A percentile compares a stretch with the other conserved stretches of the same genome.
phyloP scores from a whole-genome alignment of 2,888 invertebrate genomes.

The Netelia fuscicornis region DNA sequence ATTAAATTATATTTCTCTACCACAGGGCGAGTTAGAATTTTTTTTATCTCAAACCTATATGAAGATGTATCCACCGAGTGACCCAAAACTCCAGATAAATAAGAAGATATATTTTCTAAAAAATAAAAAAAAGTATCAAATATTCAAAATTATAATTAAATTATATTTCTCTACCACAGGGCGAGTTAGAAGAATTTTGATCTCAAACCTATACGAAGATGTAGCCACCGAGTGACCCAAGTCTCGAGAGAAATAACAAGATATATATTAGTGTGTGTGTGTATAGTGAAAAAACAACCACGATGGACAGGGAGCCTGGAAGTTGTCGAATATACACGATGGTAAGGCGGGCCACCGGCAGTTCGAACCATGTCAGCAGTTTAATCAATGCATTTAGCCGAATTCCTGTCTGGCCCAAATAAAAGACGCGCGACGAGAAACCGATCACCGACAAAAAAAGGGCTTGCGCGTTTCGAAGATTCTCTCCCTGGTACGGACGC shows the following conservation, averaged over 20 bases:
- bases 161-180: neutral
- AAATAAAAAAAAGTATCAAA: too few relatives aligned
- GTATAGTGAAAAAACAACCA: constrained; percentile 40
- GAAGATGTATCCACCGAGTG: constrained; percentile 26
- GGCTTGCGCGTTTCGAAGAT: constrained; percentile 69
- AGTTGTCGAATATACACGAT: constrained; percentile 78
- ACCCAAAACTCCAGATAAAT: constrained; percentile 19
- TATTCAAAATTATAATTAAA: too few relatives aligned
- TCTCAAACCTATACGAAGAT: constrained; percentile 15
- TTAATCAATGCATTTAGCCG: constrained; percentile 85
- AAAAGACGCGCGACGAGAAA: constrained; percentile 80
- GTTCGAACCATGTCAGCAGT: constrained; percentile 82
- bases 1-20: too few relatives aligned
- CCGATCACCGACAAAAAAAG: constrained; percentile 78
- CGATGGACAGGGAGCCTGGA: constrained; percentile 71
- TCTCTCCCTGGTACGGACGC: constrained; percentile 34
- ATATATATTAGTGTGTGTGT: constrained; percentile 1
- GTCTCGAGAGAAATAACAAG: constrained; percentile 17
- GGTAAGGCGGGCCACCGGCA: constrained; percentile 81
- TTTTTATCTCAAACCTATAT: neutral
- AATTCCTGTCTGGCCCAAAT: constrained; percentile 85
- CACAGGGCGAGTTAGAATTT: neutral
- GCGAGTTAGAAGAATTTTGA: neutral
- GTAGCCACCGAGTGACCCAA: constrained; percentile 21
- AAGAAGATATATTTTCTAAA: neutral